A percentile compares a stretch with the other conserved stretches of the same genome.
Evolutionary conservation across 2,888 invertebrate species (phyloP).

Genomic region (Harmothoe impar): DNA sequence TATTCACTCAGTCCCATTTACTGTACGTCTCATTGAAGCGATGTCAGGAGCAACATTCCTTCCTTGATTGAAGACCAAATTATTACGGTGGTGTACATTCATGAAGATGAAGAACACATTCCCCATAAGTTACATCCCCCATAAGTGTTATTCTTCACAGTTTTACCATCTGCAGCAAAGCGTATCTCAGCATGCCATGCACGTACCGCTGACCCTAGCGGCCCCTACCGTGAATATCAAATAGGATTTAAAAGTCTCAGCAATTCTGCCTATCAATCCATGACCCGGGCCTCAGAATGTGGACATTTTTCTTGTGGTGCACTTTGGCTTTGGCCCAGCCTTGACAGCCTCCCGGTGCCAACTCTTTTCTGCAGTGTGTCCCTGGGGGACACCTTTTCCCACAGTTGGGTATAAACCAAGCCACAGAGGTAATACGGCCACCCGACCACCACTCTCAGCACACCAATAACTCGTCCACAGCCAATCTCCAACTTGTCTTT

Average conservation of each 20-base stretch:
- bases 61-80: no score
- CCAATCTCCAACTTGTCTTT: constrained; percentile 38
- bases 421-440: constrained; percentile 14
- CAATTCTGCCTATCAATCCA: background rate
- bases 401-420: background rate
- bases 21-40: no score
- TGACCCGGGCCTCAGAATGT: background rate
- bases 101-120: no score
- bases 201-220: background rate
- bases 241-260: constrained; percentile 23
- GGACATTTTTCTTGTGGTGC: constrained; percentile 17
- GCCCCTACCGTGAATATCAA: constrained; percentile 5
- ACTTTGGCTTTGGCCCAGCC: background rate
- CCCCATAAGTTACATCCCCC: no score
- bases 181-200: background rate
- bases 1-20: no score
- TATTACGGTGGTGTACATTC: no score
- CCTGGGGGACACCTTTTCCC: background rate
- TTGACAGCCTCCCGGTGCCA: background rate
- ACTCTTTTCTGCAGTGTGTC: background rate
- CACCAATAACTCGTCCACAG: background rate
- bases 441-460: background rate
- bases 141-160: background rate
- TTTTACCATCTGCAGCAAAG: background rate
- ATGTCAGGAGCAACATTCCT: no score